Evolutionary conservation across 2,797 vertebrate genomes (phyloP).

Genomic region (Tauraco hartlaubi): DNA sequence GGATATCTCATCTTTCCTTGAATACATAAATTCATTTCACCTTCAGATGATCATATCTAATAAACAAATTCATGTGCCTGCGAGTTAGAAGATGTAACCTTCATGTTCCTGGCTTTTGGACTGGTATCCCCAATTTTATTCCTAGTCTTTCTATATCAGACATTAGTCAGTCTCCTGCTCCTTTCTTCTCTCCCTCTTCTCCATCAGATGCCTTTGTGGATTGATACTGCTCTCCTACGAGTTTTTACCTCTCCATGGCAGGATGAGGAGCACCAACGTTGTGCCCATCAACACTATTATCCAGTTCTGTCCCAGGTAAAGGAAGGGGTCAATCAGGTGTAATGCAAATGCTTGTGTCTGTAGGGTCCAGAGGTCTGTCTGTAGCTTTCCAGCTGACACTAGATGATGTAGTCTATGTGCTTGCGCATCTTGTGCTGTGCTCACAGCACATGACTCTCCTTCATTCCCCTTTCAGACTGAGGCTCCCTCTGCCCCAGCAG

Average conservation of each 20-base stretch:
- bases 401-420: background rate
- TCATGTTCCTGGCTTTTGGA: background rate
- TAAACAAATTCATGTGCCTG: background rate
- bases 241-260: background rate
- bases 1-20: background rate
- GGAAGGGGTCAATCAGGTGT: background rate
- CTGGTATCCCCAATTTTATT: background rate
- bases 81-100: background rate
- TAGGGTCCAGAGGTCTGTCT: background rate
- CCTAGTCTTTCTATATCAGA: background rate
- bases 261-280: accelerated
- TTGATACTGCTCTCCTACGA: background rate
- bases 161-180: background rate
- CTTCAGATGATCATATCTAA: background rate
- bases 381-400: background rate
- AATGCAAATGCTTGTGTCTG: background rate
- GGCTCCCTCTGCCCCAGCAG: background rate
- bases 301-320: background rate
- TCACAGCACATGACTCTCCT: background rate
- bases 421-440: background rate
- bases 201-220: background rate
- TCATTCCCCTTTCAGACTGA: background rate
- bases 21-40: background rate
- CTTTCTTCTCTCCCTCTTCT: background rate
- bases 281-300: background rate